Percentiles rank a stretch among this genome's conserved stretches.
Evolutionary conservation across 2,888 invertebrate species (phyloP).

Genomic region (Drosophila flavopinicola): DNA sequence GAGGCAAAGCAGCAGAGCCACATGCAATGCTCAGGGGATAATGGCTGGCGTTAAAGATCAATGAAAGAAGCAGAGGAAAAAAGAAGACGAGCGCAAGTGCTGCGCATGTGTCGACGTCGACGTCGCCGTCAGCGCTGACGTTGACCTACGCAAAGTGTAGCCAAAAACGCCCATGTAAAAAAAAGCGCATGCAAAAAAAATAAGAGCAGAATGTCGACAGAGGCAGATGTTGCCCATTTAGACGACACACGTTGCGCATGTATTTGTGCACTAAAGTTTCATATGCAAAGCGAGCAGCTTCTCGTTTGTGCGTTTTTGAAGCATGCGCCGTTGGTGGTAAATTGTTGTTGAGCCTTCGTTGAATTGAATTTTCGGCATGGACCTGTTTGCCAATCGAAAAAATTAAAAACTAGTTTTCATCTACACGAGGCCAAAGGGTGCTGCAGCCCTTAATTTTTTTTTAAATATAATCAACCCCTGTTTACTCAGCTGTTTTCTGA

Average conservation of each 20-base stretch:
- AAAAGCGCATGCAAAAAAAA: conserved; percentile 60
- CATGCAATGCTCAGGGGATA: conserved; percentile 57
- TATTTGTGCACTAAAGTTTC: conserved; percentile 29
- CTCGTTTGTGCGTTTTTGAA: conserved; percentile 36
- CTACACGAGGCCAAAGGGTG: conserved; percentile 31
- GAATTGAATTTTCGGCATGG: conserved; percentile 38
- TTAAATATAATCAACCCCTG: conserved; percentile 42
- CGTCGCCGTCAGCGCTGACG: conserved; percentile 45
- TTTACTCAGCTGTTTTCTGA: conserved; percentile 64
- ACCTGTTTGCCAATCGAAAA: conserved; percentile 47
- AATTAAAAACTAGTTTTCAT: conserved; percentile 56
- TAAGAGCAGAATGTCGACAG: conserved; percentile 36
- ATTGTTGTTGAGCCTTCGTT: conserved; percentile 24
- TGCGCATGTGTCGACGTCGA: conserved; percentile 68
- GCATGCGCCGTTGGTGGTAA: conserved; percentile 79
- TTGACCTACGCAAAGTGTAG: conserved; percentile 82
- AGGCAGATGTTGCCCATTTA: conserved; percentile 72
- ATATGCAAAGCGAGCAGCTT: conserved; percentile 65
- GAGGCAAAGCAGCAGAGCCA: conserved; percentile 34
- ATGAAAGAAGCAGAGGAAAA: conserved; percentile 59
- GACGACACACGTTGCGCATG: too few relatives aligned
- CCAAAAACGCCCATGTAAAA: conserved; percentile 58
- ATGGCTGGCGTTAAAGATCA: conserved; percentile 76
- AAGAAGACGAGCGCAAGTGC: conserved; percentile 43
- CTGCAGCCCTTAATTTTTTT: conserved; percentile 4